Conservation (phyloP, 1,140 invertebrate species). For the Drosophila lowei region DNA sequence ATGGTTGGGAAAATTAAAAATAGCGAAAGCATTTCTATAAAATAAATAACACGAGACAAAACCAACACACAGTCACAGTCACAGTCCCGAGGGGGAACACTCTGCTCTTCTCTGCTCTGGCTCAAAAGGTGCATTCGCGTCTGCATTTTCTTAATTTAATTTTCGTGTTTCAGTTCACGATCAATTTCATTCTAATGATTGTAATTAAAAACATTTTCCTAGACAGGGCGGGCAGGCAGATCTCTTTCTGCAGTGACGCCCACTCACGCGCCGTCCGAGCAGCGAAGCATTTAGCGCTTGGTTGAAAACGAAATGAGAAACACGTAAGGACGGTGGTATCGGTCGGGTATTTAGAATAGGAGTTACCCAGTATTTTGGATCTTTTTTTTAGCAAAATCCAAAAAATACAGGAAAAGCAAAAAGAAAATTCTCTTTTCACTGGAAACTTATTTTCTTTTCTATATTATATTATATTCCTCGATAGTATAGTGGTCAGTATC, state of each 20-base stretch:
- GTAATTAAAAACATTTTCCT: conserved; percentile 75
- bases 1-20: conserved; percentile 47
- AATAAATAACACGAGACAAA: conserved; percentile 62
- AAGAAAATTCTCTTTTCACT: no score
- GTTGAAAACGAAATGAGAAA: conserved; percentile 51
- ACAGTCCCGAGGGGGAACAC: background rate
- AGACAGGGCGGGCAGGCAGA: no score
- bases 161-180: conserved; percentile 75
- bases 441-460: no score
- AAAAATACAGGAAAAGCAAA: no score
- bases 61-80: background rate
- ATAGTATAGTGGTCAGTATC: background rate
- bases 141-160: conserved; percentile 70
- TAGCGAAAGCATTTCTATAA: conserved; percentile 51
- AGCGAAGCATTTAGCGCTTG: conserved; percentile 57
- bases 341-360: background rate
- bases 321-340: background rate
- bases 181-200: conserved; percentile 77
- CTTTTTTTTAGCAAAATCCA: no score
- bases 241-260: conserved; percentile 23
- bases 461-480: no score
- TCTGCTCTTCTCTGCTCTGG: background rate
- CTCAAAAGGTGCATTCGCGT: conserved; percentile 29
- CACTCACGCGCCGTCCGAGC: conserved; percentile 56
- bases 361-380: no score